Evolutionary conservation across 37 sponge, comb jelly and placozoan genomes (phyloP), one percentile per base, ranked within the genome.

Genomic region (Chondrilla cf. caribensis): DNA sequence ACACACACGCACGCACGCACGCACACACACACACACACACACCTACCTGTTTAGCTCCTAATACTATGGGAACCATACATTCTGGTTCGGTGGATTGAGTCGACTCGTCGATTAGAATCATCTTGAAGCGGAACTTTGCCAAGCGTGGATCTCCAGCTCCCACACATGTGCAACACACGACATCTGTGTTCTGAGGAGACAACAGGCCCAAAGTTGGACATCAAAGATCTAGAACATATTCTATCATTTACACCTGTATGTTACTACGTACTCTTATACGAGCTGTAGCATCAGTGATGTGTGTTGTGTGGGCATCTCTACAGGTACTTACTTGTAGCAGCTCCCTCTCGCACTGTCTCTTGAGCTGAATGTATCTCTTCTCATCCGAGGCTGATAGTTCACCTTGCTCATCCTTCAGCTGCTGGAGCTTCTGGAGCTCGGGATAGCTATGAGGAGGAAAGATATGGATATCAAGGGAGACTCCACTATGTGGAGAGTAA

Each of bases 51-150:
- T 87, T 90, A 32, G 93, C 89, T 31, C 98, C 98, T 80, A 94
- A 83, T 38, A 97, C 98, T 33, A 97, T 93, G 36, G 98, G 98
- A 1, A 97, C 92, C 98, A 97, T 97, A 72, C 98, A 97, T 86
- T 97, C 98, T 0, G 98, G 98, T 87, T 97, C 98, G 7, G 98
- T 97, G 29, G 98, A 91, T 81, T 93, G 94, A 44, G 98, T 98
- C 32, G 92, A 86, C 85, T 98, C 98, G 70, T 98, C 98, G 51
- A 98, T 95, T 75, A 98, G 95, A 38, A 98, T 90, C 73, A 89
- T 91, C 54, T 83, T 86, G 85, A 98, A 98, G 17, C 87, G 82
- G 78, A 98, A 93, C 59, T 91, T 91, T 24, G 88, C 84, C 68
- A 98, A 82, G 11, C 95, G 62, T 14, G 93, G 88, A 66, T 98